Evolutionary conservation across 2,797 vertebrate species (phyloP), one percentile per base, ranked within the genome.

Genomic region (Sebastes steindachneri): DNA sequence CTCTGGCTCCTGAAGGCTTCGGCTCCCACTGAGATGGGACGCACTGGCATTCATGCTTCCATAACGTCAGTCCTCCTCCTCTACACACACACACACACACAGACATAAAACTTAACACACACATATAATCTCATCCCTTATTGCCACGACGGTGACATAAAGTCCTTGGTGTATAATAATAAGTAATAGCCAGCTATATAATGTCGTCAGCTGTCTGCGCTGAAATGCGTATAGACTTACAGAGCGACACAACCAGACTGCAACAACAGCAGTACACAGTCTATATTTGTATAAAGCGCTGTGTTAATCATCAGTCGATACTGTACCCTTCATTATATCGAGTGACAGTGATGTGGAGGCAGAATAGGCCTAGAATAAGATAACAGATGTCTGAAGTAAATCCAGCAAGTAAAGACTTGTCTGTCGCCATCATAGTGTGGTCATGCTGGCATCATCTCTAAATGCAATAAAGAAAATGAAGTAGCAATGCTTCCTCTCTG

Each of bases 21-120:
- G 33, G 71, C 89, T 93, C 90, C 86, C 85, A 85, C 75, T 87
- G 87, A 86, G 83, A 91, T 77, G 73, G 83, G 77, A 83, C 75
- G 83, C 33, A 72, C 68, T 85, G 89, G 88, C 86, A 83, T 89
- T 87, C 41, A 9, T 75, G 77, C 73, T 73, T 88, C 77, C 48
- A 79, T 79, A 80, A 84, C 28, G 21, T 82, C 85, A 86, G 37
- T 17, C 45, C 53, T 85, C 23, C 53, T 75, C 76, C 53, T 67
- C 45, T 37, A 59, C 7, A 75, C 29, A 65, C 25, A 73, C 57
- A 73, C 57, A 73, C 45, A 71, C 48, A 55, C 54, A 69, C 45
- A 19, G 55, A 79, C 26, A 54, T 17, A 14, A 63, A 35, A 75
- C 2, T 19, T 48, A 48, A 68, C 17, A 73, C n/a, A 73, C 4